Evolutionary conservation across 2,888 invertebrate species (phyloP), one percentile per base, ranked within the genome.

Genomic region (Byasa hedistus): DNA sequence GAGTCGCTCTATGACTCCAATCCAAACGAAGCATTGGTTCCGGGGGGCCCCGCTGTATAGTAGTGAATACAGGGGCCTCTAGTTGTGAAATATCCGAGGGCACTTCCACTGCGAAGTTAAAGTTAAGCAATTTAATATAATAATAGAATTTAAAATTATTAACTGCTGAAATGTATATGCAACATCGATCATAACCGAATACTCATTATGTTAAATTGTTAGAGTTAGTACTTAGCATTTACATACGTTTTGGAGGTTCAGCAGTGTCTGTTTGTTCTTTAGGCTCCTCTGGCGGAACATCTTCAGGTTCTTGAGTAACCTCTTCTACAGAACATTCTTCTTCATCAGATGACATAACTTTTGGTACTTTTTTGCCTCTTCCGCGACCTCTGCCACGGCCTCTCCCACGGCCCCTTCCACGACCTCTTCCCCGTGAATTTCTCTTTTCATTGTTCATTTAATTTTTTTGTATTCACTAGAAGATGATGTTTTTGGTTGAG

Each of bases 11-110:
- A 81, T 98, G 98, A 77, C 96, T 96, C 98, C 98, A 98, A 80
- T 96, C 94, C 2, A 98, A 89, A 17, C 97, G 93, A 63, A 98
- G 87, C 96, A 98, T 96, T 0, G 98, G 98, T 79, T 97, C 97
- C 0, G 97, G 97, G 0, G 97, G 97, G 0, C 97, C 97, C 56
- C 97, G 92, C 71, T 96, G 96, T 64, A 98, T 93, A 0, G 97
- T 98, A 17, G 97, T 97, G 82, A 98, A 98, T 44, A 97, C 97
- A 2, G 97, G 97, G 0, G 98, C 96, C 84, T 98, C 97, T 71
- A 98, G 82, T 77, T 97, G 97, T 0, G 97, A 97, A 80, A 98
- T 98, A 82, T 98, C 97, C n/a, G 97, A 96, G 79, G 97, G 97
- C 78, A 97, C 93, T 85, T 97, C 97, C 92, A 97, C 96, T 91